phyloP scores from a whole-genome alignment of 2,113 vertebrate genomes.

The Megatriorchis doriae region DNA sequence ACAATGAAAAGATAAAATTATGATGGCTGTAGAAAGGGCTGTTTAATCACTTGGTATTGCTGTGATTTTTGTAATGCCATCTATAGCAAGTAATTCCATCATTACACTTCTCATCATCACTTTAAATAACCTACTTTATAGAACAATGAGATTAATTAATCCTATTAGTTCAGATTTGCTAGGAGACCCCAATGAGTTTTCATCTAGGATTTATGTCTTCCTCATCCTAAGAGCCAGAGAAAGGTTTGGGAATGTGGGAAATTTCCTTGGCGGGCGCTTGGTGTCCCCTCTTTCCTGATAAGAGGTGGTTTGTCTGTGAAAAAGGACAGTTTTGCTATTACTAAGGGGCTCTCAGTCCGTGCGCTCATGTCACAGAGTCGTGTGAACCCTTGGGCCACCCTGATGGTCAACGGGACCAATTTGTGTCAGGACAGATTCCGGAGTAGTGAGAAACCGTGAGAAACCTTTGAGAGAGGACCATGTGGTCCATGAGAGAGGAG shows the following conservation, averaged over 20 bases:
- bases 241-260: neutral
- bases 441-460: neutral
- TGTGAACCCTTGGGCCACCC: neutral
- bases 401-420: neutral
- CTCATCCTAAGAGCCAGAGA: neutral
- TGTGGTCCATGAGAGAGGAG: neutral
- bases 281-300: neutral
- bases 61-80: neutral
- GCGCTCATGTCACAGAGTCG: accelerated
- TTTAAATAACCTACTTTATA: neutral
- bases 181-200: conserved; percentile 5
- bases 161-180: conserved; percentile 10
- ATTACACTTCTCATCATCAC: neutral
- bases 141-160: conserved; percentile 28
- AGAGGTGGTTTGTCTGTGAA: neutral
- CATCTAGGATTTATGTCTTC: neutral
- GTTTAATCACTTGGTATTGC: neutral
- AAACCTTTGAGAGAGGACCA: neutral
- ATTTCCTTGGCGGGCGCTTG: neutral
- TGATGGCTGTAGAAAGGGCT: neutral
- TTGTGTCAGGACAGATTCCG: neutral
- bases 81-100: neutral
- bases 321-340: neutral
- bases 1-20: neutral
- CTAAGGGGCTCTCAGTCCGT: neutral